These are phyloP conservation scores for Streblospio benedicti DNA, from an alignment of 1,140 invertebrate genomes.

Conservation along the genomic window DNA sequence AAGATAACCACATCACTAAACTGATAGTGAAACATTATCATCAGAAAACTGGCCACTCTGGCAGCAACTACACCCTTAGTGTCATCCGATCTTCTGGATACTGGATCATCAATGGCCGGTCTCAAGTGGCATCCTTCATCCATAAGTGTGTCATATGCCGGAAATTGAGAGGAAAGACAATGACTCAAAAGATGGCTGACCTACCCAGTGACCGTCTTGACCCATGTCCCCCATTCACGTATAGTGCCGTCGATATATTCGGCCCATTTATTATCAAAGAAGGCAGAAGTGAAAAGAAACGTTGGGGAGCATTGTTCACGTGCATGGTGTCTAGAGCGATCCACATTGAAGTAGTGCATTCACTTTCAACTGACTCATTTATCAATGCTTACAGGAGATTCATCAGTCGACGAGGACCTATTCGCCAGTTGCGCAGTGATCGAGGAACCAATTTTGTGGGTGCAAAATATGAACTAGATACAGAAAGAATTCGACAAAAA, in stretches of 20 bases:
- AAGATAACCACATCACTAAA: too few species aligned
- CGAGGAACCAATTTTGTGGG: slow-evolving; percentile 1
- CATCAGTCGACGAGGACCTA: neutral
- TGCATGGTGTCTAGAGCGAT: slow-evolving; percentile 16
- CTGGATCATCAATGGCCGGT: too few species aligned
- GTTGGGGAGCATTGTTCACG: slow-evolving; percentile 18
- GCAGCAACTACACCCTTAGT: too few species aligned
- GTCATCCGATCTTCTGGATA: too few species aligned
- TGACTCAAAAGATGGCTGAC: too few species aligned
- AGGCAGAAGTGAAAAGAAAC: slow-evolving; percentile 9
- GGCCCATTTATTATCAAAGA: slow-evolving; percentile 22
- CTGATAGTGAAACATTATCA: too few species aligned
- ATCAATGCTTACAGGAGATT: neutral
- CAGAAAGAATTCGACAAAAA: neutral
- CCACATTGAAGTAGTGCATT: slow-evolving; percentile 17
- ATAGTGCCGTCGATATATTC: slow-evolving; percentile 24
- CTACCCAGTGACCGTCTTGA: neutral
- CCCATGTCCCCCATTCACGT: slow-evolving; percentile 19
- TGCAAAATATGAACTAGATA: neutral
- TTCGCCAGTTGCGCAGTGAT: neutral
- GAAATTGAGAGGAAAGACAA: too few species aligned
- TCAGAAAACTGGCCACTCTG: too few species aligned
- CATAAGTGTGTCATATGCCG: too few species aligned
- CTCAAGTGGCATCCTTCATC: too few species aligned
- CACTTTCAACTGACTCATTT: neutral